Evolutionary conservation across 1,140 invertebrate genomes (phyloP).

Genomic region (roundworm (Caenorhabditis elegans)): DNA sequence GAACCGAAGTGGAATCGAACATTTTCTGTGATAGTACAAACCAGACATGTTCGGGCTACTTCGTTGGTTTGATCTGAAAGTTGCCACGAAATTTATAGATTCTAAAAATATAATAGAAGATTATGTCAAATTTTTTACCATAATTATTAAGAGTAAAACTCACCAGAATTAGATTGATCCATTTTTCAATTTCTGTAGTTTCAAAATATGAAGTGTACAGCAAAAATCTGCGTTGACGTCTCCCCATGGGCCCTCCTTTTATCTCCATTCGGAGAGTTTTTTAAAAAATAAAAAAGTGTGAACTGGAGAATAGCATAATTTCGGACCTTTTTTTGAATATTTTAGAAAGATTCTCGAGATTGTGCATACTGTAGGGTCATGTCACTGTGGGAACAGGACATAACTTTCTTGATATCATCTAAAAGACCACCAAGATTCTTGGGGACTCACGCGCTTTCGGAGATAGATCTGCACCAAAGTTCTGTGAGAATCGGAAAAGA

Average conservation of each 20-base stretch:
- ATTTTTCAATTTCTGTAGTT: background rate
- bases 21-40: conserved; percentile 8
- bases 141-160: too few species aligned
- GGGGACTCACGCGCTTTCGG: too few species aligned
- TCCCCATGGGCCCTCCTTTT: too few species aligned
- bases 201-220: background rate
- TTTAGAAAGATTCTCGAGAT: background rate
- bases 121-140: too few species aligned
- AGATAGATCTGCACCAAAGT: too few species aligned
- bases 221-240: too few species aligned
- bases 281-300: background rate
- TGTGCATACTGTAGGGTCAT: background rate
- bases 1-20: background rate
- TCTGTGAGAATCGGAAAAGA: too few species aligned
- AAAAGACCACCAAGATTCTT: too few species aligned
- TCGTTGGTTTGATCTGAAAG: background rate
- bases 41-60: background rate
- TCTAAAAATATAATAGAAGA: too few species aligned
- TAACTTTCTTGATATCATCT: background rate
- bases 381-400: background rate
- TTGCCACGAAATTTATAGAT: background rate
- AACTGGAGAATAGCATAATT: background rate
- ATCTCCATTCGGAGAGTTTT: background rate
- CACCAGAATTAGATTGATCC: too few species aligned
- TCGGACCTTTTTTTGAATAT: background rate